phyloP scores from a whole-genome alignment of 2,797 vertebrate species.

The Tokudaia muenninki region DNA sequence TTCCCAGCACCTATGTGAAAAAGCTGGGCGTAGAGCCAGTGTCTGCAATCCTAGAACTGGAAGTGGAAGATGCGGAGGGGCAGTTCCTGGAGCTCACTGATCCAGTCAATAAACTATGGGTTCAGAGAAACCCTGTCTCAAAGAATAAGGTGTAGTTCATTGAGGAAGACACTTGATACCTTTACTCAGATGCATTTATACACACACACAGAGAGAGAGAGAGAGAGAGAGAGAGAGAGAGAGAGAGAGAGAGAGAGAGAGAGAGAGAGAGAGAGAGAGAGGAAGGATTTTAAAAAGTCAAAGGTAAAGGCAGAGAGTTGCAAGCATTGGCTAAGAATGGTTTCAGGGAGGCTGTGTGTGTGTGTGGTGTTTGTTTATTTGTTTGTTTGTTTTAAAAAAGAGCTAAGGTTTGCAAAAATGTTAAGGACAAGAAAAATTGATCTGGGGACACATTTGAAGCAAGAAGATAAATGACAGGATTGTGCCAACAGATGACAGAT shows the following conservation, averaged over 20 bases:
- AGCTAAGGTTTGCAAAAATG: constrained; percentile 69
- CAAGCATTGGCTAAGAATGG: neutral
- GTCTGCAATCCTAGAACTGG: neutral
- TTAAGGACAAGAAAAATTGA: constrained; percentile 69
- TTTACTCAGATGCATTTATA: neutral
- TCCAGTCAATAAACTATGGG: neutral
- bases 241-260: no score
- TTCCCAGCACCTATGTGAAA: neutral
- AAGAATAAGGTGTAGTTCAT: neutral
- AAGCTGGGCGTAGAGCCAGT: neutral
- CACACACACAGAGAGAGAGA: no score
- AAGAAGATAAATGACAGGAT: constrained; percentile 68
- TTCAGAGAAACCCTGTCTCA: neutral
- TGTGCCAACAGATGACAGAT: constrained; percentile 70
- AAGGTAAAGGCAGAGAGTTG: neutral
- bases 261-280: no score
- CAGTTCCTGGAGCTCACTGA: neutral
- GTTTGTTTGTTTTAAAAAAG: neutral
- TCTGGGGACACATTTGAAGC: constrained; percentile 57
- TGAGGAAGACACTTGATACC: neutral
- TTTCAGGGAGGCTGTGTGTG: neutral
- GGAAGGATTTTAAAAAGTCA: neutral
- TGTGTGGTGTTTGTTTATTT: no score
- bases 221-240: no score
- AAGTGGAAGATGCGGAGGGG: neutral